Evolutionary conservation across 30 jellyfish, hydroid and myxozoan species (phyloP).

Genomic region (Aurelia sp.): DNA sequence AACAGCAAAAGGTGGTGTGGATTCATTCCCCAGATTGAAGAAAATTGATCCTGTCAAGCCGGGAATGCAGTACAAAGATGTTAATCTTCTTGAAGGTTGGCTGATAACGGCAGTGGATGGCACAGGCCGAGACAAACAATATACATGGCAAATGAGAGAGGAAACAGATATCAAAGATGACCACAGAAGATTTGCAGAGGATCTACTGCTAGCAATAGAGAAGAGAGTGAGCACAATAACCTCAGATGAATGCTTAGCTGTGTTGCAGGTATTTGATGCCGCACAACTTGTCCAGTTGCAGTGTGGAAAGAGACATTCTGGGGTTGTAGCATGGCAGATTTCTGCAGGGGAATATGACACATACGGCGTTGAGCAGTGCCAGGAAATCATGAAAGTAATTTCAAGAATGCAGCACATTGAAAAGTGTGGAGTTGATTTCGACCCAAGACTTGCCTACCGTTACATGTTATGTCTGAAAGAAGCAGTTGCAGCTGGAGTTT

Average conservation of each 20-base stretch:
- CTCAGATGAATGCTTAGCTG: not conserved
- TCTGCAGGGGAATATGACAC: constrained; percentile 26
- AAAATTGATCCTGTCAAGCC: constrained; percentile 13
- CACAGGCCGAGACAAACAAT: not conserved
- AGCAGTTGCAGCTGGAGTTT: constrained; percentile 33
- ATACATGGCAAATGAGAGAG: constrained; percentile 31
- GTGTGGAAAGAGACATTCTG: constrained; percentile 41
- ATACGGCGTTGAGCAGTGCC: constrained; percentile 47
- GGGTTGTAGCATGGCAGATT: not conserved
- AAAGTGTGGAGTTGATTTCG: constrained; percentile 42
- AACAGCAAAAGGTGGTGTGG: too few species aligned
- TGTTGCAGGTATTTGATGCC: constrained; percentile 45
- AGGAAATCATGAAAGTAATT: constrained; percentile 4
- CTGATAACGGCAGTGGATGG: not conserved
- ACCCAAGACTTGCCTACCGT: constrained; percentile 37
- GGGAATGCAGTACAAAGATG: constrained; percentile 37
- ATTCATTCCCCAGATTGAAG: too few species aligned
- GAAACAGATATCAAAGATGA: constrained; percentile 22
- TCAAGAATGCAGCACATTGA: too few species aligned
- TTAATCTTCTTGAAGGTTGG: constrained; percentile 49
- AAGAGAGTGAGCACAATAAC: not conserved
- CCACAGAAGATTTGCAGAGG: constrained; percentile 10
- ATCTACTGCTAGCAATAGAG: constrained; percentile 10
- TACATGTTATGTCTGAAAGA: constrained; percentile 19
- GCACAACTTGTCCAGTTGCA: constrained; percentile 42